Percentiles rank a stretch among this genome's conserved stretches.
Evolutionary conservation across 2,888 invertebrate genomes (phyloP).

Genomic region (Aphrophora alni): DNA sequence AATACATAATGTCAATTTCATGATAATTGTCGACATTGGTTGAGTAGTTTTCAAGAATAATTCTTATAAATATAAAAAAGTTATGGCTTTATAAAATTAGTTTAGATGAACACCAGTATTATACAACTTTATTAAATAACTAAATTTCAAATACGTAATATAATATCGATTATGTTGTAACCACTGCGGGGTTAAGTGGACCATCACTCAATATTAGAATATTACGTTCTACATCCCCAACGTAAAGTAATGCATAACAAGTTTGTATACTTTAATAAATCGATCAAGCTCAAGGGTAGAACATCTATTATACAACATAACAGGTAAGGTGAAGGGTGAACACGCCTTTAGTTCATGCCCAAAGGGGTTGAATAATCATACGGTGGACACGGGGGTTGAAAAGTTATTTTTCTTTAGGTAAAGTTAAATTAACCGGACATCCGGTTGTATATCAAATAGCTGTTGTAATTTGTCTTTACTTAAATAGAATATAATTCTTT

Average conservation of each 20-base stretch:
- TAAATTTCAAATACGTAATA: too few relatives aligned
- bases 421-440: not conserved
- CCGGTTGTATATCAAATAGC: not conserved
- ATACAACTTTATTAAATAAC: too few relatives aligned
- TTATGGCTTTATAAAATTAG: too few relatives aligned
- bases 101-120: too few relatives aligned
- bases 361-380: not conserved
- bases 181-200: not conserved
- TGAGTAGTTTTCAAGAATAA: too few relatives aligned
- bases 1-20: too few relatives aligned
- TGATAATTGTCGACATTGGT: too few relatives aligned
- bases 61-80: too few relatives aligned
- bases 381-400: not conserved
- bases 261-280: not conserved
- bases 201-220: not conserved
- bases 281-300: not conserved
- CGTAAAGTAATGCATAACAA: not conserved
- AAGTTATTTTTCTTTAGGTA: not conserved
- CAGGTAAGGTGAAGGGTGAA: not conserved
- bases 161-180: too few relatives aligned
- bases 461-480: not conserved
- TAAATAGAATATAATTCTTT: not conserved
- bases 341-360: slow-evolving; percentile 5
- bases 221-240: not conserved
- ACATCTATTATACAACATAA: not conserved